phyloP scores from a whole-genome alignment of 2,888 invertebrate species.

The Oxyscelio sp. region DNA sequence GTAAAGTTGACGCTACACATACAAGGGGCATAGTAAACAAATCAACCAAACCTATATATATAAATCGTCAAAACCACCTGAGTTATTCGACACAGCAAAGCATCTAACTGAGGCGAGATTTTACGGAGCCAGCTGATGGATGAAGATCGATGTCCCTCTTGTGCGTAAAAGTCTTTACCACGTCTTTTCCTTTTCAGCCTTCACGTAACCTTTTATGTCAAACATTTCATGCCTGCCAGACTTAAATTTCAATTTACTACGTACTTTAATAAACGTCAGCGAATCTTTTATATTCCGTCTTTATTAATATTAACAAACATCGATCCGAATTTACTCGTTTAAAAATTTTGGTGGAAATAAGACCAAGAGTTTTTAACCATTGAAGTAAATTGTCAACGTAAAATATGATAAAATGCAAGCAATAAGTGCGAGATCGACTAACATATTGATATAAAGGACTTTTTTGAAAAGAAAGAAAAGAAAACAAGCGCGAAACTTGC shows the following conservation, averaged over 20 bases:
- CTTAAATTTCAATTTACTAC: slow-evolving; percentile 41
- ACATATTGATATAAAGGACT: slow-evolving; percentile 68
- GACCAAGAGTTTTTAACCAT: slow-evolving; percentile 28
- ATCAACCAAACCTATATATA: too few species aligned
- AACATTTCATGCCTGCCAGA: slow-evolving; percentile 40
- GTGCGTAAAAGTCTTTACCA: slow-evolving; percentile 57
- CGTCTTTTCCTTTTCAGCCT: slow-evolving; percentile 31
- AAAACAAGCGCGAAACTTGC: slow-evolving; percentile 51
- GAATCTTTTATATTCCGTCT: background rate
- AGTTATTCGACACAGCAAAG: slow-evolving; percentile 76
- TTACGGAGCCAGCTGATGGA: slow-evolving; percentile 82
- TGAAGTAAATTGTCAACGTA: too few species aligned
- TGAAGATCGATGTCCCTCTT: slow-evolving; percentile 85
- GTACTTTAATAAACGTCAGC: slow-evolving; percentile 13
- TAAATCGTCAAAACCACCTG: slow-evolving; percentile 78
- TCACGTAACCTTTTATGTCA: slow-evolving; percentile 37
- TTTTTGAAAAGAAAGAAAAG: slow-evolving; percentile 19
- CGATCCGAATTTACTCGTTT: background rate
- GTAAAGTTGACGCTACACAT: too few species aligned
- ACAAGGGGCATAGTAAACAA: too few species aligned
- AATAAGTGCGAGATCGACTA: slow-evolving; percentile 52
- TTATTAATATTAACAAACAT: background rate
- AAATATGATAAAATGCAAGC: too few species aligned
- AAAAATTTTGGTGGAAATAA: background rate
- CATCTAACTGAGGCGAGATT: slow-evolving; percentile 61